Evolutionary conservation across 2,797 vertebrate species (phyloP).

Genomic region (Phaenicophaeus curvirostris): DNA sequence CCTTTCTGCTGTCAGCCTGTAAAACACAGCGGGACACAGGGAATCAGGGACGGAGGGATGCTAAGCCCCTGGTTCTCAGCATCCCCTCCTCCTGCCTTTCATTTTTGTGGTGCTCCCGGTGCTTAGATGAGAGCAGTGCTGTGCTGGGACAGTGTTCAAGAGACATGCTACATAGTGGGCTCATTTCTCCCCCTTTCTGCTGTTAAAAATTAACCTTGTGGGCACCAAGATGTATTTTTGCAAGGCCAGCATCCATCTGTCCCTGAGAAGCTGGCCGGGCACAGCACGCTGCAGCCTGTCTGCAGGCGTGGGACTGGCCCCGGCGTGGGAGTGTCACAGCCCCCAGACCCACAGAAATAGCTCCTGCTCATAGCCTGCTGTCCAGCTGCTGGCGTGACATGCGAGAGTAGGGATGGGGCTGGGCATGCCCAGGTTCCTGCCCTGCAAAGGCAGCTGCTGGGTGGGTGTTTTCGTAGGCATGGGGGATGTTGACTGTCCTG

Average conservation of each 20-base stretch:
- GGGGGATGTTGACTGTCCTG: neutral
- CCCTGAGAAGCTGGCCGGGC: accelerated
- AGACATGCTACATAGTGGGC: accelerated
- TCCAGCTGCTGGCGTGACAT: accelerated
- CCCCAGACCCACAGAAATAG: neutral
- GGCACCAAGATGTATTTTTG: neutral
- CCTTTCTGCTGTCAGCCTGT: neutral
- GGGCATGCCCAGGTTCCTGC: neutral
- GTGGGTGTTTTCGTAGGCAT: accelerated
- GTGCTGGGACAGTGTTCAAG: accelerated
- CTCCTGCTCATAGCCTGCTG: accelerated
- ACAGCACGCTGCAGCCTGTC: accelerated
- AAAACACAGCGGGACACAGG: neutral
- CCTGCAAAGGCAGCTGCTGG: neutral
- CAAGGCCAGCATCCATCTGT: neutral
- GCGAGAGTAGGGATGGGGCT: neutral
- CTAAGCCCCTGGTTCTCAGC: neutral
- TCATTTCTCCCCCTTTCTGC: neutral
- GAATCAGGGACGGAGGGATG: too few species aligned
- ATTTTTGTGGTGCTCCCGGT: accelerated
- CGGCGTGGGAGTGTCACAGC: neutral
- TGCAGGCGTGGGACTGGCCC: neutral
- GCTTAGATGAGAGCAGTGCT: neutral
- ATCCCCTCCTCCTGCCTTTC: neutral
- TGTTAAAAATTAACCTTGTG: neutral